phyloP scores from a whole-genome alignment of 2,113 vertebrate species.

The Panurus biarmicus region DNA sequence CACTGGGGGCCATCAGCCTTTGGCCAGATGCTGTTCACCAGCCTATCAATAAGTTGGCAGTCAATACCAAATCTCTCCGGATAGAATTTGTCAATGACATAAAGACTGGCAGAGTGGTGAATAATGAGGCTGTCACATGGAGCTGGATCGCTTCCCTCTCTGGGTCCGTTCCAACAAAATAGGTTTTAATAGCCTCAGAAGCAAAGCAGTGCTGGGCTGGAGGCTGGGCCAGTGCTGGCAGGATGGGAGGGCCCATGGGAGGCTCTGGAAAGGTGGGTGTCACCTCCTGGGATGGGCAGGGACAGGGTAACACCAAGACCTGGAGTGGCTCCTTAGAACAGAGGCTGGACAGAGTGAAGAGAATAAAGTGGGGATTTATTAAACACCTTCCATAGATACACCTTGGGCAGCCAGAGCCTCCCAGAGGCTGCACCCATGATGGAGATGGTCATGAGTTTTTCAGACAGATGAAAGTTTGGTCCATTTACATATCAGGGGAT shows the following conservation, averaged over 20 bases:
- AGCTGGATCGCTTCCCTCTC: background rate
- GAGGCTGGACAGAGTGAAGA: background rate
- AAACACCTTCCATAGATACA: background rate
- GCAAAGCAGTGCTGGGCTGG: background rate
- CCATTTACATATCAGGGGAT: background rate
- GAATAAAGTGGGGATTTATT: background rate
- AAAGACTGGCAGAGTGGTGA: slow-evolving; percentile 25
- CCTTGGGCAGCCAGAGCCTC: background rate
- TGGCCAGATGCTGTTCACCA: background rate
- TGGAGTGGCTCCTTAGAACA: background rate
- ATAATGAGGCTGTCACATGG: background rate
- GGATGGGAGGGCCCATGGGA: background rate
- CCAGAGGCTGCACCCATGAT: no score
- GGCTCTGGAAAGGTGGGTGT: background rate
- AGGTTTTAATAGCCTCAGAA: background rate
- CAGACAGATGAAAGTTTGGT: background rate
- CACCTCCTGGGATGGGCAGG: background rate
- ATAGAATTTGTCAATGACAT: background rate
- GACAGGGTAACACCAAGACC: background rate
- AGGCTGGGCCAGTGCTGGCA: background rate
- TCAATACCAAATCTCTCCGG: background rate
- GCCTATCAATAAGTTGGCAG: slow-evolving; percentile 17
- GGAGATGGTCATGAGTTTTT: no score
- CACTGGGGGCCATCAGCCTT: background rate
- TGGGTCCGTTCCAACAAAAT: background rate